Conservation (phyloP, 2,113 vertebrate genomes). For the Myiozetetes cayanensis region DNA sequence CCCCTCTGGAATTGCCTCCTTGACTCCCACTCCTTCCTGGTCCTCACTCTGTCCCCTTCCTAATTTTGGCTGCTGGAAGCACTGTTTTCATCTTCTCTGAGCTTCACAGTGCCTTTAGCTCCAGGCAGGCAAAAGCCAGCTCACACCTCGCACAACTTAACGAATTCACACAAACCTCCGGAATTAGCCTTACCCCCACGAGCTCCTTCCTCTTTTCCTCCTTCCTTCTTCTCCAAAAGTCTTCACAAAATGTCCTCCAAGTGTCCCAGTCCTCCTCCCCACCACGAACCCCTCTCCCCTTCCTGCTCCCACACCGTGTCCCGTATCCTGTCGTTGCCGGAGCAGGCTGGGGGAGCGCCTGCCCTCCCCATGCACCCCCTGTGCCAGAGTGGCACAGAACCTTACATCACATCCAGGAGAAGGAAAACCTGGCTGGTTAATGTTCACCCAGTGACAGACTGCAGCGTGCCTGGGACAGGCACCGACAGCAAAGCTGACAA, state of each 20-base stretch:
- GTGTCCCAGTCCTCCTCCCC: not conserved
- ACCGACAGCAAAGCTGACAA: slow-evolving; percentile 1
- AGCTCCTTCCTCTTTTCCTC: not conserved
- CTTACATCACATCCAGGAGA: not conserved
- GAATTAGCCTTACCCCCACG: not conserved
- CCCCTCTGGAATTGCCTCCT: not conserved
- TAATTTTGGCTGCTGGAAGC: not conserved
- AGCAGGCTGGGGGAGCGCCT: not conserved
- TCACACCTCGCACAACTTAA: accelerated
- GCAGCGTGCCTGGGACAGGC: not conserved
- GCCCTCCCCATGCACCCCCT: not conserved
- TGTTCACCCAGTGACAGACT: not conserved
- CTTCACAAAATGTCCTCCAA: not conserved
- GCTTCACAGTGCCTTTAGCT: not conserved
- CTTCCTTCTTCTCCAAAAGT: not conserved
- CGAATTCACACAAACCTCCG: not conserved
- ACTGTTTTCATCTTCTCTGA: not conserved
- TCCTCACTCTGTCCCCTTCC: not conserved
- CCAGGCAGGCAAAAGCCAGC: not conserved
- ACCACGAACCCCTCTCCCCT: accelerated
- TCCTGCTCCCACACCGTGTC: not conserved
- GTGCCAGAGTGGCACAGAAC: not conserved
- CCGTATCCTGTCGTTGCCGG: accelerated
- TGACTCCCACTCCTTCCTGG: not conserved
- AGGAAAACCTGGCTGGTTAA: not conserved